Base-by-base conservation (phyloP, 2,797 vertebrate species). In the Micropoecilia bifurca region DNA sequence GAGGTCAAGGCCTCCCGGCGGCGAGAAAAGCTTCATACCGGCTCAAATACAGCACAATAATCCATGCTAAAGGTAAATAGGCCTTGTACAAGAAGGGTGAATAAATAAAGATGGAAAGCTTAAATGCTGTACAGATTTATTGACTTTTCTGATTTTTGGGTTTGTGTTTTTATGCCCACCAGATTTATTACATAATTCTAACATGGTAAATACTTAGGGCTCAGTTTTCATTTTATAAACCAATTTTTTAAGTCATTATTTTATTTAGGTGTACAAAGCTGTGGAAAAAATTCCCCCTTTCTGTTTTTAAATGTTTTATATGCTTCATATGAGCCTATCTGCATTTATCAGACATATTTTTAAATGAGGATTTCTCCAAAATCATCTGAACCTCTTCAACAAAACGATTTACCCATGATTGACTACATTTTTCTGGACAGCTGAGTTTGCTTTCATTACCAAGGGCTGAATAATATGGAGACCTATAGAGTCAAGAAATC, bases 1-100 rank as follows among this genome's bases (percentile, higher is more conserved):
- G 7, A 78, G 76, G 78, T 45, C 41, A 74, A 82, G 68, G 81
- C 66, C 73, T 63, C 77, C 68, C n/a, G 78, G 41, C 47, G 25
- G 73, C 41, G 28, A 74, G 48, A 85, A 85, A 14, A 47, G 45
- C 57, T 80, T 30, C 79, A 75, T 77, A 76, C 66, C 69, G 75
- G 36, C 71, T n/a, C 3, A 57, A 28, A 50, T 78, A 41, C 61
- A 14, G 33, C 79, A 46, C 36, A 73, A 20, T 72, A 3, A 39
- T 50, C 53, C 8, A 4, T 57, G 59, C 53, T 20, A 2, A 55
- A 75, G 50, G n/a, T 76, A 43, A 82, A 78, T 75, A 9, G 28
- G 39, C 22, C 12, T 59, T n/a, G 36, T 71, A 80, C 41, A n/a
- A 12, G 9, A 71, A 36, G 30, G 45, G 3, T 82, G 43, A 61